Evolutionary conservation across 2,113 vertebrate species (phyloP).

Genomic region (Sciurus niger): DNA sequence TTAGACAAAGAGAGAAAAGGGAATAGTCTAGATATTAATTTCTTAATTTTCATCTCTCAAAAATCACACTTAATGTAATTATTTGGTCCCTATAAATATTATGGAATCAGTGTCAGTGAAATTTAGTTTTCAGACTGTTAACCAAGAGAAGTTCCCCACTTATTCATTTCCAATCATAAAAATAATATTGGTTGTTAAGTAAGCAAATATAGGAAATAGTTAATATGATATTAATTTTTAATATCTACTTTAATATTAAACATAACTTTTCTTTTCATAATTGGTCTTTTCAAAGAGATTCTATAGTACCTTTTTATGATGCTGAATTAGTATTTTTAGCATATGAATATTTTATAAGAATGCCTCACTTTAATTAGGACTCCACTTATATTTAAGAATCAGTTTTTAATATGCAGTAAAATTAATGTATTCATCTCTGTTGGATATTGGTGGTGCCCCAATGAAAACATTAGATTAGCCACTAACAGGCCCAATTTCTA

Average conservation of each 20-base stretch:
- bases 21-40: background rate
- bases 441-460: background rate
- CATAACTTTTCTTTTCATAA: conserved; percentile 18
- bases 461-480: background rate
- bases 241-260: conserved; percentile 40
- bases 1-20: background rate
- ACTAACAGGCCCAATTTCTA: background rate
- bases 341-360: background rate
- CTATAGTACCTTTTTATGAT: background rate
- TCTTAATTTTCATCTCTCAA: background rate
- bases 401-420: background rate
- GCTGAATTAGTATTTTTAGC: background rate
- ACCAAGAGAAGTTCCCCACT: background rate
- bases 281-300: background rate
- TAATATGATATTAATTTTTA: background rate
- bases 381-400: background rate
- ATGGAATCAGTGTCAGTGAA: background rate
- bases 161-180: background rate
- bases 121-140: background rate
- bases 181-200: background rate
- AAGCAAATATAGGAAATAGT: background rate
- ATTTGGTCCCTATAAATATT: background rate
- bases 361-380: background rate
- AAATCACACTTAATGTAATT: background rate
- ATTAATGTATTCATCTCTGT: background rate